Conservation (phyloP, 2,113 vertebrate genomes). For the mouse (Mus musculus) region DNA sequence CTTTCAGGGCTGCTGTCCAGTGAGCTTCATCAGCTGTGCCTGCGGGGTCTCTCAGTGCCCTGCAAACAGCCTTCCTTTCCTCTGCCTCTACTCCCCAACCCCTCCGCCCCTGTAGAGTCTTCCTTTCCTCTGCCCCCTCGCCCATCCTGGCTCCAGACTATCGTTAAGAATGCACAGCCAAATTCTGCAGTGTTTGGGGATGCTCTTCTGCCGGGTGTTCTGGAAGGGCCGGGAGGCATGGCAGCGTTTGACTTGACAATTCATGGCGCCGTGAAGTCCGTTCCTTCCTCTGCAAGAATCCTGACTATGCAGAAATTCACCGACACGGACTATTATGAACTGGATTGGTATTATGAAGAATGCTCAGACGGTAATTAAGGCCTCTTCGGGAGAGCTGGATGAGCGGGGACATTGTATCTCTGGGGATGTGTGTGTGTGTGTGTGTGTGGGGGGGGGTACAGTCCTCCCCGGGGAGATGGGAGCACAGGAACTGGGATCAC, state of each 20-base stretch:
- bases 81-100: constrained; percentile 9
- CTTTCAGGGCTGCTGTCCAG: constrained; percentile 82
- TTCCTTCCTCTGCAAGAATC: constrained; percentile 81
- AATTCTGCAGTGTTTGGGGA: constrained; percentile 42
- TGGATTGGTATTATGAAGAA: constrained; percentile 99
- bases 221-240: constrained; percentile 85
- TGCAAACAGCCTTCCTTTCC: constrained; percentile 65
- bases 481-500: not conserved
- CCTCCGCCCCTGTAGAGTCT: not conserved
- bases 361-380: constrained; percentile 95
- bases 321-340: constrained; percentile 97
- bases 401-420: constrained; percentile 63
- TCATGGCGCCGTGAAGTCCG: constrained; percentile 80
- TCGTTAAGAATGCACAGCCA: constrained; percentile 83
- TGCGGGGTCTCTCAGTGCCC: constrained; percentile 71
- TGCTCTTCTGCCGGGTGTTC: constrained; percentile 57
- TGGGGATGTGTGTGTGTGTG: not conserved
- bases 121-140: not conserved
- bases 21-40: constrained; percentile 76
- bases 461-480: constrained; percentile 31
- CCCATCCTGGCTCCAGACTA: constrained; percentile 32
- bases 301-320: constrained; percentile 99
- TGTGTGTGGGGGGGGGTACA: not conserved
- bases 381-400: constrained; percentile 46
- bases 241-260: constrained; percentile 89